A percentile compares a stretch with the other conserved stretches of the same genome.
Conservation (phyloP, 2,113 vertebrate genomes). For the Glaucidium brasilianum region DNA sequence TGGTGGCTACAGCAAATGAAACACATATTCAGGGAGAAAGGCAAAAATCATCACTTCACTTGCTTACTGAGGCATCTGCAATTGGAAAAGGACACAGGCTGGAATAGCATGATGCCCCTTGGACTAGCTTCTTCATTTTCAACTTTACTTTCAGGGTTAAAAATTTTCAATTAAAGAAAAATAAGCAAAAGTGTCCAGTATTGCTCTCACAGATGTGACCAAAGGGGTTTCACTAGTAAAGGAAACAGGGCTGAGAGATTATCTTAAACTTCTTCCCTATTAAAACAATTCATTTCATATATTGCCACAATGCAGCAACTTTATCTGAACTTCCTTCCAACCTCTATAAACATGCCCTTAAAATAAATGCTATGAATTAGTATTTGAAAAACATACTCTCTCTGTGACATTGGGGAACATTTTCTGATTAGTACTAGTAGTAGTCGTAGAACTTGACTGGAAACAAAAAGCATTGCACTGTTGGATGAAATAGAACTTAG, state of each 20-base stretch:
- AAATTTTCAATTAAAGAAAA: not conserved
- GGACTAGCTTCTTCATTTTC: not conserved
- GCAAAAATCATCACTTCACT: not conserved
- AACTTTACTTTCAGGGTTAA: not conserved
- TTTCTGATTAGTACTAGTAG: not conserved
- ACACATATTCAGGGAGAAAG: not conserved
- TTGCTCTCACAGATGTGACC: not conserved
- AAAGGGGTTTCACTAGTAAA: conserved; percentile 6
- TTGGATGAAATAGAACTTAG: not conserved
- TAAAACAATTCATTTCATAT: conserved; percentile 47
- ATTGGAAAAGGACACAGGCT: fast-evolving
- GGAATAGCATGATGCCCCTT: not conserved
- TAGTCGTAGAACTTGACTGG: not conserved
- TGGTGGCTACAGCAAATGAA: not conserved
- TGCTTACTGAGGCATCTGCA: not conserved
- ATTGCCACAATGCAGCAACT: conserved; percentile 35
- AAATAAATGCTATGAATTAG: conserved; percentile 15
- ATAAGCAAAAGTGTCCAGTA: not conserved
- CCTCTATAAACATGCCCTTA: conserved; percentile 12
- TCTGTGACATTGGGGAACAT: not conserved
- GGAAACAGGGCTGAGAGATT: conserved; percentile 18
- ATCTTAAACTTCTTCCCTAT: conserved; percentile 48
- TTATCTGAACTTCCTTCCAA: conserved; percentile 52
- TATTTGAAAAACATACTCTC: not conserved
- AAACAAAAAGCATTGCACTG: not conserved